phyloP scores from a whole-genome alignment of 2,888 invertebrate genomes.

The Teleogryllus oceanicus region DNA sequence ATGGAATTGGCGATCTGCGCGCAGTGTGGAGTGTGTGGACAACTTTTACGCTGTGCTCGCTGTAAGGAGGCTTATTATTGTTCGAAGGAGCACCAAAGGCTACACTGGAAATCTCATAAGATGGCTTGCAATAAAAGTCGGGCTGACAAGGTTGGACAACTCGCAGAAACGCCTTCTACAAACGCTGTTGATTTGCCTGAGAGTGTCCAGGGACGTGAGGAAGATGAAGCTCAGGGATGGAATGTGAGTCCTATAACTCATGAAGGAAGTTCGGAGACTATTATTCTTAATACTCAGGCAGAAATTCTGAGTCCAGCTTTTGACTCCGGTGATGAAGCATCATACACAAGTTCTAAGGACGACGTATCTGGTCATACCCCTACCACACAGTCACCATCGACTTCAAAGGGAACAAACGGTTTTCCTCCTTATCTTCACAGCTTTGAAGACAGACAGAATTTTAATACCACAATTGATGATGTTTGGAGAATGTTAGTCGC shows the following conservation, averaged over 20 bases:
- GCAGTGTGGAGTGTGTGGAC: conserved; percentile 58
- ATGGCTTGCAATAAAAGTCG: conserved; percentile 40
- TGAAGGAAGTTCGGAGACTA: conserved; percentile 67
- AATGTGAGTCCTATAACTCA: conserved; percentile 54
- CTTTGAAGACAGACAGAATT: not conserved
- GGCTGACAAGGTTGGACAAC: conserved; percentile 38
- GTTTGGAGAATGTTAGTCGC: conserved; percentile 72
- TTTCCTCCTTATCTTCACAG: not conserved
- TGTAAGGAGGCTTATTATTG: conserved; percentile 75
- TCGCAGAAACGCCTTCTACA: not conserved
- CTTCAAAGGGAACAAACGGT: not conserved
- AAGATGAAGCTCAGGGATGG: conserved; percentile 31
- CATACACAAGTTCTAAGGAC: not conserved
- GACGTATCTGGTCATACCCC: not conserved
- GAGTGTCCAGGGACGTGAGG: not conserved
- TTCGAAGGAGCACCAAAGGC: conserved; percentile 71
- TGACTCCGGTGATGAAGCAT: conserved; percentile 42
- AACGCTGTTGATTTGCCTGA: not conserved
- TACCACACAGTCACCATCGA: not conserved
- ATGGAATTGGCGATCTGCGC: conserved; percentile 37
- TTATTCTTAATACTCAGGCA: conserved; percentile 63
- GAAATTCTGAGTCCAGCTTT: conserved; percentile 50
- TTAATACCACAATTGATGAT: conserved; percentile 51
- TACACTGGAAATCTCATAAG: conserved; percentile 77
- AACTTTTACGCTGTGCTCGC: conserved; percentile 67